Conservation (phyloP, 2,888 invertebrate genomes). For the Penaeus monodon region DNA sequence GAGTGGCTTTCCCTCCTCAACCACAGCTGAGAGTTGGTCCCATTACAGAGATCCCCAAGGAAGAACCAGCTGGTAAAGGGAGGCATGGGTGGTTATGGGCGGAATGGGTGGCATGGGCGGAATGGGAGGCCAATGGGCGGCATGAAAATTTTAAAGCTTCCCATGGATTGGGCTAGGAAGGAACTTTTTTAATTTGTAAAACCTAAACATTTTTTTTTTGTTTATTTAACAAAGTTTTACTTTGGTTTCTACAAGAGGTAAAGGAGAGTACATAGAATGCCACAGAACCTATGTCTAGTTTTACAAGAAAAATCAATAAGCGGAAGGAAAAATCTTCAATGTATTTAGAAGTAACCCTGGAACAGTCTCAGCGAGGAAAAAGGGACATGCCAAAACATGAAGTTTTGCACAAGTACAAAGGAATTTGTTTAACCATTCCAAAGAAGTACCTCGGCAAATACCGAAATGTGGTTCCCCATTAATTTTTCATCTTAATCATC, state of each 20-base stretch:
- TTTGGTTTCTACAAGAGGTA: too few relatives aligned
- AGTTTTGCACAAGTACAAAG: too few relatives aligned
- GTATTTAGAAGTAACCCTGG: too few relatives aligned
- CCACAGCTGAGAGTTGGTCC: slow-evolving; percentile 98
- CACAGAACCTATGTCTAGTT: too few relatives aligned
- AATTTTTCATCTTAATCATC: slow-evolving; percentile 35
- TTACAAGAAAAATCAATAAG: too few relatives aligned
- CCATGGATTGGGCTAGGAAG: background rate
- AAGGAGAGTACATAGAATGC: too few relatives aligned
- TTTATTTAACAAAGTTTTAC: too few relatives aligned
- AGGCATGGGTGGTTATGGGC: slow-evolving; percentile 76
- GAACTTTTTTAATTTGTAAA: too few relatives aligned
- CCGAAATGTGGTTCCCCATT: slow-evolving; percentile 22
- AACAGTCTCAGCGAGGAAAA: too few relatives aligned
- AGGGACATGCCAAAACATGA: too few relatives aligned
- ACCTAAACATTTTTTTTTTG: too few relatives aligned
- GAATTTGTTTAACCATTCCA: slow-evolving; percentile 40
- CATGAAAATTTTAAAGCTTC: slow-evolving; percentile 31
- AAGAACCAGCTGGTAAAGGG: slow-evolving; percentile 77
- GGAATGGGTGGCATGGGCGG: slow-evolving; percentile 83
- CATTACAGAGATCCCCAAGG: slow-evolving; percentile 92
- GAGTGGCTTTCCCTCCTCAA: slow-evolving; percentile 94
- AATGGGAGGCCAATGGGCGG: slow-evolving; percentile 79
- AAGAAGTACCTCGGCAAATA: background rate
- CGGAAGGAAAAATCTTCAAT: too few relatives aligned